Evolutionary conservation across 2,888 invertebrate genomes (phyloP), one percentile per base, ranked within the genome.

Genomic region (Dichetophora obliterata): DNA sequence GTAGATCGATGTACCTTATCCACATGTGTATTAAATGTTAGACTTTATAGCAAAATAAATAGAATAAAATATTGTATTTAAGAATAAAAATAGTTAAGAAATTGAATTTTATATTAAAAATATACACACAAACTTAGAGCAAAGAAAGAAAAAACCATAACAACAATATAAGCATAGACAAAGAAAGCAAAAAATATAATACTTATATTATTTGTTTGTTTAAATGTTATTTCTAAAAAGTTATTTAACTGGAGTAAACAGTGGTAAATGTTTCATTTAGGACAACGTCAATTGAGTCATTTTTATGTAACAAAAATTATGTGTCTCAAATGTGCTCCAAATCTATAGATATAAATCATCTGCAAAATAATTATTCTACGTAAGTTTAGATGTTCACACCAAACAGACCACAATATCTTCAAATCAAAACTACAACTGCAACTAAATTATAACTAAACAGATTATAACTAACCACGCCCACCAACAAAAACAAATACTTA

Each of bases 1-100:
- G 75, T 75, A 75, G 75, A 57, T 75, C 57, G 27, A 75, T 75
- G 75, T 75, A 75, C 75, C 75, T 68, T 59, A 75, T 75, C 48
- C 43, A 75, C 43, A 66, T 16, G 57, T 61, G 27, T 50, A 73
- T 73, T 72, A 48, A 52, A 61, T 72, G 48, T 72, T 73, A 73
- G 57, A 52, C 48, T 43, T 65, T 50, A 65, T 73, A 73, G 63
- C 8, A 37, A 16, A 14, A 43, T n/a, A 65, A 37, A 65, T n/a
- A 63, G 19, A 34, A 71, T 57, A 9, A 34, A 37, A 71, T 59
- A 57, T 57, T 22, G 37, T 68, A 68, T 43, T 50, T 54, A 54
- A 24, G 50, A 34, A 74, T 27, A 69, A 22, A 48, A 22, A 27
- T 11, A 27, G 50, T 14, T 37, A 57, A 34, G n/a, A 71, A 50